Conservation (phyloP, 2,113 vertebrate genomes). For the Onychostoma macrolepis region DNA sequence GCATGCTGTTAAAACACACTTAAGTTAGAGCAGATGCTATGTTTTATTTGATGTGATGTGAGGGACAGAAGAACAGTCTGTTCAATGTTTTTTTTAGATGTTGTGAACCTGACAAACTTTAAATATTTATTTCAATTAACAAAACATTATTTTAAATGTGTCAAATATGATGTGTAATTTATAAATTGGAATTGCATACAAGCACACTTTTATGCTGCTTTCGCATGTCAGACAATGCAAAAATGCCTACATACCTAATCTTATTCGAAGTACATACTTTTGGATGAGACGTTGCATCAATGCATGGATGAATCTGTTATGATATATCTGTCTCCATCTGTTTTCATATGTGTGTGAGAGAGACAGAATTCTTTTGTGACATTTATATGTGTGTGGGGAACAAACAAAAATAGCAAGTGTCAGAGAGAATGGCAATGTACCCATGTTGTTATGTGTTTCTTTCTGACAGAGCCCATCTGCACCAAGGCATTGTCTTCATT, state of each 20-base stretch:
- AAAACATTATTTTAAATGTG: conserved; percentile 3
- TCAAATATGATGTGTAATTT: not conserved
- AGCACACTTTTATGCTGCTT: not conserved
- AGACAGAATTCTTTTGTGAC: not conserved
- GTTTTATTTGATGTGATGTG: not conserved
- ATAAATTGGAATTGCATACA: not conserved
- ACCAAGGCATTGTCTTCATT: not conserved
- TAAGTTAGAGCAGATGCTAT: not conserved
- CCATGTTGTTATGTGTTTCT: not conserved
- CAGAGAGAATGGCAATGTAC: not conserved
- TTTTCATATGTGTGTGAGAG: not conserved
- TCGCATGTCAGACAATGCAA: not conserved
- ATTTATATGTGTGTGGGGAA: conserved; percentile 22
- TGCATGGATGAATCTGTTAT: conserved; percentile 5
- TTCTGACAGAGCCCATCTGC: conserved; percentile 28
- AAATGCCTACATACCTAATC: not conserved
- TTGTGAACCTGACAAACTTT: not conserved
- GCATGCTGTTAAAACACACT: not conserved
- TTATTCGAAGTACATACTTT: not conserved
- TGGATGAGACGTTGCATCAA: not conserved
- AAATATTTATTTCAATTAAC: not conserved
- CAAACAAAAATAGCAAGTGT: conserved; percentile 4
- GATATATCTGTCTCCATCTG: conserved; percentile 21
- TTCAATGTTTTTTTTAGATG: not conserved
- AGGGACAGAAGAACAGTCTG: not conserved